These are phyloP conservation scores for Theonella swinhoei DNA, from an alignment of 37 sponge, comb jelly and placozoan genomes.

Conservation along the genomic window DNA sequence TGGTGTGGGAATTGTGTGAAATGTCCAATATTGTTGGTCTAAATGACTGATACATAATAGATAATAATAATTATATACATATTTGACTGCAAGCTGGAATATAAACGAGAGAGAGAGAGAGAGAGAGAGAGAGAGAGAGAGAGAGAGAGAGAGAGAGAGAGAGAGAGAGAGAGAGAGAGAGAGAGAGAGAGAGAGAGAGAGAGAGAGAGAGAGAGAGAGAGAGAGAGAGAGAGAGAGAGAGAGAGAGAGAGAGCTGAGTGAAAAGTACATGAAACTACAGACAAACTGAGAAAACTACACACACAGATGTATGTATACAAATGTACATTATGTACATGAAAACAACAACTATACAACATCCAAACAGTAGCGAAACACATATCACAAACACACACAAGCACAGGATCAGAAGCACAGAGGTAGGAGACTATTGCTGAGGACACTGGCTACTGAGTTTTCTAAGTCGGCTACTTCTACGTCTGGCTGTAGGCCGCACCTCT, in stretches of 20 bases:
- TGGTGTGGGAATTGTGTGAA: background rate
- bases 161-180: constrained; percentile 10
- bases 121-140: constrained; percentile 32
- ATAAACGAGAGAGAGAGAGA: constrained; percentile 38
- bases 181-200: too few species aligned
- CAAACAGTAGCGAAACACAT: background rate
- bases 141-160: constrained; percentile 13
- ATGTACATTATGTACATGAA: too few species aligned
- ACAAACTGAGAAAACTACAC: too few species aligned
- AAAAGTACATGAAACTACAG: too few species aligned
- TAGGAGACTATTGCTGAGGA: constrained; percentile 25
- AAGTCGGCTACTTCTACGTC: background rate
- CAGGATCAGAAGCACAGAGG: background rate
- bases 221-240: too few species aligned
- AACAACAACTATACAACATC: background rate
- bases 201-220: too few species aligned
- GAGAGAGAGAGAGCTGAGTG: too few species aligned
- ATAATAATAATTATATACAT: background rate
- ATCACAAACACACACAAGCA: background rate
- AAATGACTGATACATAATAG: background rate
- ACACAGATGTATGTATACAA: too few species aligned
- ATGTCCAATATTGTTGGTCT: background rate
- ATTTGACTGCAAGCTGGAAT: background rate
- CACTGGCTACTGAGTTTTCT: constrained; percentile 44
- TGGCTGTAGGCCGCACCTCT: background rate